These are phyloP conservation scores for Odontamblyopus lacepedii DNA, from an alignment of 2,797 vertebrate genomes.

Conservation along the genomic window DNA sequence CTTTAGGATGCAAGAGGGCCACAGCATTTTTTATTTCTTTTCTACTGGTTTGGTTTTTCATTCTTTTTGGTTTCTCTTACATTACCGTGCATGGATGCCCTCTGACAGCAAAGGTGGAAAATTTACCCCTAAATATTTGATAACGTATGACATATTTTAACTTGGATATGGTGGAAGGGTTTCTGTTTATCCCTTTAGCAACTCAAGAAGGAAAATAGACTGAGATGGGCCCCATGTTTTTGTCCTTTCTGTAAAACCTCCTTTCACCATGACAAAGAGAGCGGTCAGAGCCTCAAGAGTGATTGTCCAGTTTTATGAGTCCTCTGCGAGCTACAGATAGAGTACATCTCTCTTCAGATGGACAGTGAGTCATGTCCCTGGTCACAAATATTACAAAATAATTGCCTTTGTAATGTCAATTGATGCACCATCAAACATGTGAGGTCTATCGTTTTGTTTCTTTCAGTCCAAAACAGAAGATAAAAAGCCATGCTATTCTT, in stretches of 20 bases:
- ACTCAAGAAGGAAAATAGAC: not conserved
- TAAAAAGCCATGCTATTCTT: too few relatives aligned
- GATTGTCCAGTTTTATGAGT: conserved; percentile 18
- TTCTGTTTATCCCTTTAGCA: not conserved
- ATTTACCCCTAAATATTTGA: too few relatives aligned
- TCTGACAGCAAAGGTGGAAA: not conserved
- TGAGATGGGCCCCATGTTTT: conserved; percentile 2
- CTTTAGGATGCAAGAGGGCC: too few relatives aligned
- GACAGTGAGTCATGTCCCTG: conserved; percentile 16
- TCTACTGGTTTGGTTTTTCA: too few relatives aligned
- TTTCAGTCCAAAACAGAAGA: too few relatives aligned
- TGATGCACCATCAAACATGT: not conserved
- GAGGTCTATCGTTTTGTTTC: not conserved
- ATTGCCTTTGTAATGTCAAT: not conserved
- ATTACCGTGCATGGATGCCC: too few relatives aligned
- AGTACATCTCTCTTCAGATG: conserved; percentile 30
- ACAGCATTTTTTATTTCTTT: too few relatives aligned
- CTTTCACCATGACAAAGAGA: conserved; percentile 1
- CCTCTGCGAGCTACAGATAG: conserved; percentile 17
- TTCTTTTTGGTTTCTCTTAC: too few relatives aligned
- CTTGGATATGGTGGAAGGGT: not conserved
- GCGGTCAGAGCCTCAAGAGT: conserved; percentile 7
- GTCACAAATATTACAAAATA: not conserved
- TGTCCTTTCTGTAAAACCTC: not conserved
- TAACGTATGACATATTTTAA: too few relatives aligned